Evolutionary conservation across 2,888 invertebrate genomes (phyloP).

Genomic region (Tenthredo scrophulariae): DNA sequence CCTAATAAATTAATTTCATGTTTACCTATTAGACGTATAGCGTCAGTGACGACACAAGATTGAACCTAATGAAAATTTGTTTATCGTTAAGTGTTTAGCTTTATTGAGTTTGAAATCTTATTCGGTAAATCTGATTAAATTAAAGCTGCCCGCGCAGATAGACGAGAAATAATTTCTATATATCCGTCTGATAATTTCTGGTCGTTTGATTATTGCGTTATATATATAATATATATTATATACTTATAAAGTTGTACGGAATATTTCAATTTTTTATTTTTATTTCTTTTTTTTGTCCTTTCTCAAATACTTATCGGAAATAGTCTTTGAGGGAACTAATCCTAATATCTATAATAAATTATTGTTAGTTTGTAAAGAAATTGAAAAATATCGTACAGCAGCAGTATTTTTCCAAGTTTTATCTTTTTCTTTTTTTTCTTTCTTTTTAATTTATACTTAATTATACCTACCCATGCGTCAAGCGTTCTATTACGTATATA

Average conservation of each 20-base stretch:
- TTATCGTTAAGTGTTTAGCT: constrained; percentile 2
- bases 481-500: constrained; percentile 12
- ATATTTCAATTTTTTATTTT: background rate
- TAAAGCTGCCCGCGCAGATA: background rate
- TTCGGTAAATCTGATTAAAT: background rate
- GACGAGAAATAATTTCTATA: background rate
- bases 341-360: constrained; percentile 5
- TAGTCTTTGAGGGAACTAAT: background rate
- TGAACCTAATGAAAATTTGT: background rate
- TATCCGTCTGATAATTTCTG: background rate
- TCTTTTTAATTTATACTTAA: background rate
- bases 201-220: background rate
- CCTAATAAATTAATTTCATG: background rate
- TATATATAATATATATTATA: background rate
- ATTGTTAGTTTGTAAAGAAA: background rate
- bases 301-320: background rate
- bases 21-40: background rate
- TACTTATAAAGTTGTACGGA: constrained; percentile 7
- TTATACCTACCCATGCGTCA: background rate
- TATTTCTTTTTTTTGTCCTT: background rate
- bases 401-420: constrained; percentile 14
- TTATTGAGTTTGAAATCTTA: background rate
- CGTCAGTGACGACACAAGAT: constrained; percentile 7
- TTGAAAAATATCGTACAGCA: constrained; percentile 13
- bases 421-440: background rate